A percentile compares a stretch with the other conserved stretches of the same genome.
Evolutionary conservation across 92 coral and sea anemone species (phyloP).

Genomic region (Epizoanthus rinbou): DNA sequence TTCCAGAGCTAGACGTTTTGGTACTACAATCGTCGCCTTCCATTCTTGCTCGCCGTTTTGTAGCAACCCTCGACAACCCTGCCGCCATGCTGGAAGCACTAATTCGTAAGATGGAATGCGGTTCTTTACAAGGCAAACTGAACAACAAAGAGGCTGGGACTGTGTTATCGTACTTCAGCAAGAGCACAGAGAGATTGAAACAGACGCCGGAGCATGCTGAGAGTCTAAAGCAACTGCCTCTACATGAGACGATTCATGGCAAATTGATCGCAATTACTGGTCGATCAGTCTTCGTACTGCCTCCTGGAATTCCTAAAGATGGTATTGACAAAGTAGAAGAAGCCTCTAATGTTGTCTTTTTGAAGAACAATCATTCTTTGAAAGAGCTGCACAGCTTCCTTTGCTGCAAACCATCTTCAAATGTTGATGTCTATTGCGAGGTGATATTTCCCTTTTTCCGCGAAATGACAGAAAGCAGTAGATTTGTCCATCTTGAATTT

Average conservation of each 20-base stretch:
- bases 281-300: conserved; percentile 41
- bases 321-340: conserved; percentile 51
- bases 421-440: conserved; percentile 63
- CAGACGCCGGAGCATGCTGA: not conserved
- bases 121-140: conserved; percentile 4
- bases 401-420: conserved; percentile 41
- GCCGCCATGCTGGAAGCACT: conserved; percentile 27
- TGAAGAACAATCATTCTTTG: not conserved
- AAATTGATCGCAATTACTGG: conserved; percentile 27
- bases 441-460: conserved; percentile 51
- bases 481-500: conserved; percentile 52
- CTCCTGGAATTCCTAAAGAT: conserved; percentile 43
- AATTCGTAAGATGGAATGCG: not conserved
- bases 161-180: conserved; percentile 43
- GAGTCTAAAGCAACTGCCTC: conserved; percentile 47
- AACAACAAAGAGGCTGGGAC: not conserved
- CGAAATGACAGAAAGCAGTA: conserved; percentile 16
- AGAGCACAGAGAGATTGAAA: not conserved
- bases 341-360: conserved; percentile 41
- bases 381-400: conserved; percentile 45
- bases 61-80: conserved; percentile 42
- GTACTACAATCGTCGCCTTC: not conserved
- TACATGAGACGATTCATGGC: conserved; percentile 52
- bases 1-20: conserved; percentile 36
- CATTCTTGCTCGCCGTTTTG: conserved; percentile 6